Evolutionary conservation across 2,113 vertebrate genomes (phyloP).

Genomic region (Dipodomys spectabilis): DNA sequence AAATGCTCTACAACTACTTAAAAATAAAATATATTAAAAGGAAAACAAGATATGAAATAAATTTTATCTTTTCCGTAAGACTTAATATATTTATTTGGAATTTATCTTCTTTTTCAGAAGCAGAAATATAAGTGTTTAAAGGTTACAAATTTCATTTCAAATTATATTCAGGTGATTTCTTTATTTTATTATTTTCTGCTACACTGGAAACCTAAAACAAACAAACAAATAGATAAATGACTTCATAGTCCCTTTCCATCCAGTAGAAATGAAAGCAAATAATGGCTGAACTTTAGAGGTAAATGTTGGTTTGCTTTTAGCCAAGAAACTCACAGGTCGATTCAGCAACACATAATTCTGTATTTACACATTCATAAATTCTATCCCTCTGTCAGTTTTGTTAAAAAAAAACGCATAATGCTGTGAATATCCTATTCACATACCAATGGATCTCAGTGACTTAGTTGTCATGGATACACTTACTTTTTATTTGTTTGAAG

Average conservation of each 20-base stretch:
- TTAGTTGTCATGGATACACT: conserved; percentile 88
- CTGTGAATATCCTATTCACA: conserved; percentile 77
- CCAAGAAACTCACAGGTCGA: not conserved
- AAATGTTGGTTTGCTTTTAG: not conserved
- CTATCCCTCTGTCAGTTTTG: conserved; percentile 54
- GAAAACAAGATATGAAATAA: no score
- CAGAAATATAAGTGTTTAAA: not conserved
- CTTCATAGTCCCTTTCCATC: not conserved
- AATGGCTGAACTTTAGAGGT: not conserved
- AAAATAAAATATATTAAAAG: no score
- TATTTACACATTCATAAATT: conserved; percentile 52
- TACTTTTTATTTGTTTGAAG: conserved; percentile 81
- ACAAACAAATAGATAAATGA: conserved; percentile 14
- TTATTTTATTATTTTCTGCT: not conserved
- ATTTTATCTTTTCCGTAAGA: not conserved
- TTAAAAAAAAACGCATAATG: conserved; percentile 70
- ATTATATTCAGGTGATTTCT: not conserved
- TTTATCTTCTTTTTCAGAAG: not conserved
- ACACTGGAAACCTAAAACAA: not conserved
- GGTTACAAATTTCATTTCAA: not conserved
- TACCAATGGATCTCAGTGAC: conserved; percentile 43
- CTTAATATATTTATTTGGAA: not conserved
- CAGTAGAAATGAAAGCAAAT: conserved; percentile 42
- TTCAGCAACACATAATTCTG: conserved; percentile 12
- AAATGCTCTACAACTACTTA: no score